phyloP scores from a whole-genome alignment of 2,888 invertebrate genomes.

The Philhelius pedissequus region DNA sequence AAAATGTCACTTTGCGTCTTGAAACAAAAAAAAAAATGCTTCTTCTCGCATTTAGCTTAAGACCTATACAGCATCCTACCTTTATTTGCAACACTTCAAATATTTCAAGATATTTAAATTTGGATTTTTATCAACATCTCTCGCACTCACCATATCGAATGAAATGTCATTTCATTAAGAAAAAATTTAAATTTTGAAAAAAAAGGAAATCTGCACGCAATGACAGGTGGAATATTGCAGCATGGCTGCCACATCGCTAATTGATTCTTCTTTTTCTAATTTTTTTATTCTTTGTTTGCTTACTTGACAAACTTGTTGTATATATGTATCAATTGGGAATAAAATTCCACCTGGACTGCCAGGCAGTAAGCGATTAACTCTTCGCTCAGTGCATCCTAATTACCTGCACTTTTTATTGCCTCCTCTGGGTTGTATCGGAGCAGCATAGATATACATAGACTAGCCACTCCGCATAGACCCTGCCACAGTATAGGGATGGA shows the following conservation, averaged over 20 bases:
- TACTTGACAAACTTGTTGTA: constrained; percentile 20
- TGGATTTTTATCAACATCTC: constrained; percentile 6
- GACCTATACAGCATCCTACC: no score
- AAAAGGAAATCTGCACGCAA: constrained; percentile 11
- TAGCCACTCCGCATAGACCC: not conserved
- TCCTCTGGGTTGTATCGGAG: not conserved
- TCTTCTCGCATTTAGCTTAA: not conserved
- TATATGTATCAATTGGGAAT: constrained; percentile 28
- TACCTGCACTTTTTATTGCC: constrained; percentile 36
- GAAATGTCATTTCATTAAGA: constrained; percentile 21
- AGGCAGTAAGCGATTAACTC: constrained; percentile 18
- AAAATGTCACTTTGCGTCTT: not conserved
- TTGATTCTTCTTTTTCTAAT: not conserved
- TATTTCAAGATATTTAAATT: constrained; percentile 16
- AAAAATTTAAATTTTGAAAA: not conserved
- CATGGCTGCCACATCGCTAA: constrained; percentile 13
- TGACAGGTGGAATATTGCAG: constrained; percentile 10
- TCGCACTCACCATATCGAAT: not conserved
- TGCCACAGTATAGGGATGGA: not conserved
- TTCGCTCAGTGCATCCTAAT: constrained; percentile 40
- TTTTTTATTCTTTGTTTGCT: not conserved
- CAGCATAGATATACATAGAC: no score
- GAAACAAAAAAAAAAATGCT: not conserved
- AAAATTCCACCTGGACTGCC: constrained; percentile 11
- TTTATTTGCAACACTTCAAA: not conserved